Evolutionary conservation across 2,888 invertebrate species (phyloP), one percentile per base, ranked within the genome.

Genomic region (Kryphioiulus occultus): DNA sequence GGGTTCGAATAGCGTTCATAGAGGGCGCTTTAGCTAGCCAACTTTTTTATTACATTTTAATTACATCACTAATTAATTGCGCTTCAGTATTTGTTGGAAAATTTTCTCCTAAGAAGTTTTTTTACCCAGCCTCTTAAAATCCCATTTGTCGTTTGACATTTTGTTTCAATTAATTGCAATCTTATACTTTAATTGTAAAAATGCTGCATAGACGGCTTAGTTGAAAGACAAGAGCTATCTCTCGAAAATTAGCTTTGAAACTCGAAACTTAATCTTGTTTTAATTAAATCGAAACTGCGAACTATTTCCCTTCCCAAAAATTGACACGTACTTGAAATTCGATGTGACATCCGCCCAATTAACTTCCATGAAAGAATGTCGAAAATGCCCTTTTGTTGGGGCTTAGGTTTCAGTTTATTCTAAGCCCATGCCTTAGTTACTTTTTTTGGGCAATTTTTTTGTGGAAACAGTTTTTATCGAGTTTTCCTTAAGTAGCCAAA

Each of bases 101-200:
- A 22, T 68, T 68, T 68, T 68, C 59, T 12, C 22, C 10, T 7
- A 1, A 0, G 0, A 68, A 68, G 59, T 68, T 68, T 68, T 68
- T 44, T 68, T 3, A 22, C 22, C 22, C 22, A 3, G n/a, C 22
- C 22, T 68, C 59, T 68, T 68, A 68, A 68, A 68, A 68, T 68
- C 59, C 22, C 22, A 10, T 22, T 68, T 26, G 59, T 22, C 59
- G 59, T 22, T 68, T 68, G 59, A 68, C 59, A 68, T 68, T 68
- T 68, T 68, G 59, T 68, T 68, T 68, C 59, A 68, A 68, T 68
- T 68, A 68, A 68, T 68, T 68, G n/a, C 59, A 68, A 68, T 68
- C 22, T 68, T 68, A 9, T 4, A 68, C 22, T 68, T 68, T 68
- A 68, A 68, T 68, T 68, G 59, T 68, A 22, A 22, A 68, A 68